Evolutionary conservation across 2,113 vertebrate species (phyloP).

Genomic region (Sclerurus mexicanus): DNA sequence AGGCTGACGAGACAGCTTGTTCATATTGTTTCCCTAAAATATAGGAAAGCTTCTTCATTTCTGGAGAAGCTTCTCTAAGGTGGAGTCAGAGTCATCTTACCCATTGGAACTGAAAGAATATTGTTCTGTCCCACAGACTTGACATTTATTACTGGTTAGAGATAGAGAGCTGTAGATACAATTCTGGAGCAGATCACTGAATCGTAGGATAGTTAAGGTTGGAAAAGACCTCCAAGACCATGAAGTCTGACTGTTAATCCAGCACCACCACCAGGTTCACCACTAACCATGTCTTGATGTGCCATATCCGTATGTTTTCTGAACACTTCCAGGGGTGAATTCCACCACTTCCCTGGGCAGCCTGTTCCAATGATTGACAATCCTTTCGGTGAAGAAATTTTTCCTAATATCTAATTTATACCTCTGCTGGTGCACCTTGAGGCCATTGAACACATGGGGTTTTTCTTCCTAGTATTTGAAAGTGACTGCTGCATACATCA

Average conservation of each 20-base stretch:
- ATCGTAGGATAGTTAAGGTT: background rate
- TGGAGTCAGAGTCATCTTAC: background rate
- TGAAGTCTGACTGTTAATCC: background rate
- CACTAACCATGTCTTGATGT: too few relatives aligned
- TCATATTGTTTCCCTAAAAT: background rate
- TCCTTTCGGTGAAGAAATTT: background rate
- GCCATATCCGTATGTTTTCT: too few relatives aligned
- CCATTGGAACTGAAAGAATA: background rate
- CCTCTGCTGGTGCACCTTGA: background rate
- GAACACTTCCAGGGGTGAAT: background rate
- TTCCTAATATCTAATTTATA: background rate
- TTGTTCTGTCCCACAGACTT: background rate
- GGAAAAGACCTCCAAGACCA: background rate
- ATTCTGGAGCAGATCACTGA: background rate
- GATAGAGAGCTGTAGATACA: background rate
- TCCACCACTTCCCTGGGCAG: background rate
- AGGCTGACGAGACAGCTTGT: background rate
- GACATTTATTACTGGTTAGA: background rate
- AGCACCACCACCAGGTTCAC: background rate
- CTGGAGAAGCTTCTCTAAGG: background rate
- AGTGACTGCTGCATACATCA: conserved; percentile 9
- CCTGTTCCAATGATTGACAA: background rate
- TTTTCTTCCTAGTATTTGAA: background rate
- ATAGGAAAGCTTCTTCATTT: background rate
- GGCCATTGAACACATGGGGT: background rate